Conservation (phyloP, 2,888 invertebrate genomes). For the Zelleria hepariella region DNA sequence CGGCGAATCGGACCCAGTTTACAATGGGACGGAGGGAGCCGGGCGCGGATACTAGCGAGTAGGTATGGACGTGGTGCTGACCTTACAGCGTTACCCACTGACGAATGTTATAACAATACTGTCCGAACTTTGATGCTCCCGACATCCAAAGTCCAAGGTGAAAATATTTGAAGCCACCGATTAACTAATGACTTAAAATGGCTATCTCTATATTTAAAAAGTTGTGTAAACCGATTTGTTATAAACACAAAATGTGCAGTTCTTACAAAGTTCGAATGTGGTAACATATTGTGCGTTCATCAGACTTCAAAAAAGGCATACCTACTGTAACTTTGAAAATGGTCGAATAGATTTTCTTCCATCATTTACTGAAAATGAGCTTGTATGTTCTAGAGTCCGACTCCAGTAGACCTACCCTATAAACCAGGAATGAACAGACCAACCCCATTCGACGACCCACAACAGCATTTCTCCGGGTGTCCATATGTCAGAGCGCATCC, state of each 20-base stretch:
- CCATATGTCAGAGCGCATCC: not conserved
- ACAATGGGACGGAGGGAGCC: constrained; percentile 32
- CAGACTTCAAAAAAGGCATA: too few species aligned
- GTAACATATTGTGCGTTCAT: too few species aligned
- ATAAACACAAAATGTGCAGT: too few species aligned
- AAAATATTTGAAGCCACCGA: too few species aligned
- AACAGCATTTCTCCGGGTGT: not conserved
- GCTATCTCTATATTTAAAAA: too few species aligned
- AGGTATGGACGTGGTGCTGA: not conserved
- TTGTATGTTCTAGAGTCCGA: too few species aligned
- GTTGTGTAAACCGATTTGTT: too few species aligned
- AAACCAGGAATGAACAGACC: not conserved
- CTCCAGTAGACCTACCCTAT: not conserved
- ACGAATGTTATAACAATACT: constrained; percentile 31
- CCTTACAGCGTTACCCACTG: constrained; percentile 13
- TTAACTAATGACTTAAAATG: too few species aligned
- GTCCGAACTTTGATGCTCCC: not conserved
- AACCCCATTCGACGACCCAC: not conserved
- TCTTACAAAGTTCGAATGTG: too few species aligned
- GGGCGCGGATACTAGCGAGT: not conserved
- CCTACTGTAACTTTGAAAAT: too few species aligned
- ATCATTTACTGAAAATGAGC: too few species aligned
- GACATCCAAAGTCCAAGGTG: not conserved
- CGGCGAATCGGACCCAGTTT: constrained; percentile 49
- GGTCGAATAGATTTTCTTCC: too few species aligned